Evolutionary conservation across 2,888 invertebrate genomes (phyloP).

Genomic region (Julus scanicus): DNA sequence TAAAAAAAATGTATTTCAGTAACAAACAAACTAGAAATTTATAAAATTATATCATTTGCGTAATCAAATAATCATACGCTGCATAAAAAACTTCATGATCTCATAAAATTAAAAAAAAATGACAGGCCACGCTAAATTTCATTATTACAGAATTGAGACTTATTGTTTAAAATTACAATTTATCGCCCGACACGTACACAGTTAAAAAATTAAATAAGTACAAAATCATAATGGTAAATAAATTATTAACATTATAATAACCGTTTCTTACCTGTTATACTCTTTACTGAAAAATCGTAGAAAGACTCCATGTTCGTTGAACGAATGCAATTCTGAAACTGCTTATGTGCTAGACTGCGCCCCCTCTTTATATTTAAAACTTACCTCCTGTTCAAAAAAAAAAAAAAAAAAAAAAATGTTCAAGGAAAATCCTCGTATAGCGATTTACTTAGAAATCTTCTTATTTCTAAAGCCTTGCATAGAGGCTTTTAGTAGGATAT

Average conservation of each 20-base stretch:
- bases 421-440: background rate
- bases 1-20: too few species aligned
- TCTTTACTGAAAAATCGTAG: slow-evolving; percentile 55
- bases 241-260: background rate
- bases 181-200: too few species aligned
- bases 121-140: too few species aligned
- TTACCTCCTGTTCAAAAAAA: background rate
- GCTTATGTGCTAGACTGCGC: background rate
- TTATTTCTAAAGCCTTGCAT: background rate
- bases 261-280: slow-evolving; percentile 51
- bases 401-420: background rate
- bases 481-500: background rate
- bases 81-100: too few species aligned
- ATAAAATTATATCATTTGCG: too few species aligned
- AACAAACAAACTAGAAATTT: too few species aligned
- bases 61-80: too few species aligned
- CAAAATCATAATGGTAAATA: too few species aligned
- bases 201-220: too few species aligned
- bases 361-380: background rate
- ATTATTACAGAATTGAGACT: too few species aligned
- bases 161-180: too few species aligned
- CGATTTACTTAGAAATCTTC: background rate
- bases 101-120: too few species aligned
- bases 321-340: background rate
- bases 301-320: slow-evolving; percentile 48